phyloP scores from a whole-genome alignment of 2,113 vertebrate genomes.

The Onychostruthus taczanowskii region DNA sequence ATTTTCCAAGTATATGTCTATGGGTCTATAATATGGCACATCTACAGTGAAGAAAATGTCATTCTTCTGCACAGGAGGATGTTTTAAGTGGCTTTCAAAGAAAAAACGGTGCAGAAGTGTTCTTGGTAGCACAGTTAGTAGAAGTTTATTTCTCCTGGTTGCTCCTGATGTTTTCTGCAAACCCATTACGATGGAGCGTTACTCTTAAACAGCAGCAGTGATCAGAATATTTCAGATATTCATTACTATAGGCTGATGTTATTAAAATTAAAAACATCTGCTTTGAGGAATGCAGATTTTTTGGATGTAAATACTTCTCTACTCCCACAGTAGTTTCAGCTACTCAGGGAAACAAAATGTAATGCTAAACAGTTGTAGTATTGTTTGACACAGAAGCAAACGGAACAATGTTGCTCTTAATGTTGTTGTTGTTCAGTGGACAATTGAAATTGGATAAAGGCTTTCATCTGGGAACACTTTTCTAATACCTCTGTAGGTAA shows the following conservation, averaged over 20 bases:
- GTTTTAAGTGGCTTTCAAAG: conserved; percentile 28
- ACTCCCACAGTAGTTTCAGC: conserved; percentile 47
- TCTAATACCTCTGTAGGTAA: conserved; percentile 70
- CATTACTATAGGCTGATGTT: conserved; percentile 58
- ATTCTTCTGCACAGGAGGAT: conserved; percentile 15
- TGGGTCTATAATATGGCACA: neutral
- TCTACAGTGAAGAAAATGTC: neutral
- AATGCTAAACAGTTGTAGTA: conserved; percentile 46
- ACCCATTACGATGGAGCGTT: neutral
- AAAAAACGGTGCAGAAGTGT: neutral
- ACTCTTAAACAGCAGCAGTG: conserved; percentile 18
- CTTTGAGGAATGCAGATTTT: conserved; percentile 63
- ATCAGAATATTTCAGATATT: conserved; percentile 66
- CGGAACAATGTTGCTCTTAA: conserved; percentile 50
- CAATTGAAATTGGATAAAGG: conserved; percentile 73
- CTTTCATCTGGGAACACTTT: conserved; percentile 75
- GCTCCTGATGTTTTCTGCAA: conserved; percentile 41
- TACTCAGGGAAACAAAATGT: conserved; percentile 46
- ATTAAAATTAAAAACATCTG: conserved; percentile 73
- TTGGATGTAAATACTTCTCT: conserved; percentile 56
- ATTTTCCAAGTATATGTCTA: neutral
- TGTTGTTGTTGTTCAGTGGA: conserved; percentile 67
- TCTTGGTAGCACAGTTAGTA: conserved; percentile 24
- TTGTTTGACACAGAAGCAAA: conserved; percentile 77
- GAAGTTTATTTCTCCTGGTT: conserved; percentile 34